Percentiles rank a stretch among this genome's conserved stretches.
phyloP scores from a whole-genome alignment of 2,113 vertebrate species.

The Sialia sialis region DNA sequence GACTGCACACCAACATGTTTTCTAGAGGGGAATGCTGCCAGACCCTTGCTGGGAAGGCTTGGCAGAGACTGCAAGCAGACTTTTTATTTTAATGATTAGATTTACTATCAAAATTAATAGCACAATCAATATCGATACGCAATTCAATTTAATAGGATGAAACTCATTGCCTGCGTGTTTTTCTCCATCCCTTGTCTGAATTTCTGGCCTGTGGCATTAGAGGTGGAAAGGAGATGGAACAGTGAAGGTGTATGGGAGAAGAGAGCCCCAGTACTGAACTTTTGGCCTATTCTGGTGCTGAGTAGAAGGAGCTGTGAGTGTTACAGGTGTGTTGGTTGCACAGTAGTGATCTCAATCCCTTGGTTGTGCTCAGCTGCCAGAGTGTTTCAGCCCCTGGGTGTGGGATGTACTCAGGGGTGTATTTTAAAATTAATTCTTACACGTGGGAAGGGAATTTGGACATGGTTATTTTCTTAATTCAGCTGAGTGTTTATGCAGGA shows the following conservation, averaged over 20 bases:
- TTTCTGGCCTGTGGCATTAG: background rate
- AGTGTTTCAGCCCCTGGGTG: background rate
- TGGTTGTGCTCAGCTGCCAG: fast-evolving
- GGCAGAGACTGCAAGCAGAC: background rate
- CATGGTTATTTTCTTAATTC: background rate
- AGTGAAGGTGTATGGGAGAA: background rate
- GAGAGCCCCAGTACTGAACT: fast-evolving
- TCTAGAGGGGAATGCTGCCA: conserved; percentile 14
- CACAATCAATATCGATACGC: conserved; percentile 52
- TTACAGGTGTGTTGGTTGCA: background rate
- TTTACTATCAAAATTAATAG: conserved; percentile 56
- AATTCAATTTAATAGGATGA: conserved; percentile 55
- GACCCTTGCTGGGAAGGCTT: background rate
- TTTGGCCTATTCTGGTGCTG: background rate
- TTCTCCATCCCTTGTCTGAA: background rate
- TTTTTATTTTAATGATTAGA: conserved; percentile 25
- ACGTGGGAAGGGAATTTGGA: background rate
- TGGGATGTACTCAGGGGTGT: background rate
- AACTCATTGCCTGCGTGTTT: background rate
- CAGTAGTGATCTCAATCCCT: background rate
- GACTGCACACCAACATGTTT: background rate
- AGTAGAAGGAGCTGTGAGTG: background rate
- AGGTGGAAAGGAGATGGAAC: background rate
- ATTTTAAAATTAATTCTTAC: background rate
- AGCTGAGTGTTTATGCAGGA: background rate